Percentiles rank a stretch among this genome's conserved stretches.
These are phyloP conservation scores for Leucophenga varia DNA, from an alignment of 1,140 invertebrate species.

Conservation along the genomic window DNA sequence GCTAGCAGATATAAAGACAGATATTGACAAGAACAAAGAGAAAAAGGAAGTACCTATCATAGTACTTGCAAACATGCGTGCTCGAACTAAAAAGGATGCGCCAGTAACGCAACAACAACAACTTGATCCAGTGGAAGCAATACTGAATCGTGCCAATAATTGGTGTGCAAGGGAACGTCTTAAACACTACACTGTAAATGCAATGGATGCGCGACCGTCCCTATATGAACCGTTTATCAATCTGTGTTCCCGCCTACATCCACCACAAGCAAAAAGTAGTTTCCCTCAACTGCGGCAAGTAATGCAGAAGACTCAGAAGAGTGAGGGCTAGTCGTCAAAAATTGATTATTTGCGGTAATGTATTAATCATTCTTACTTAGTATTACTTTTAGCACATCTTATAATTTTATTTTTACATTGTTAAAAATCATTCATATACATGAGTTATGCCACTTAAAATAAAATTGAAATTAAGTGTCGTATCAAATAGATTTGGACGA, in stretches of 20 bases:
- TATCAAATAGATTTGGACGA: no score
- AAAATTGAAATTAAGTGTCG: no score
- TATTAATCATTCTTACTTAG: no score
- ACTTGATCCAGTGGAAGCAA: slow-evolving; percentile 40
- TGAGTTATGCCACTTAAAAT: no score
- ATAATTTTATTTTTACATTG: no score
- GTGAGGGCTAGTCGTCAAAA: slow-evolving; percentile 37
- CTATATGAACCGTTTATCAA: slow-evolving; percentile 86
- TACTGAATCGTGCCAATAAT: slow-evolving; percentile 62
- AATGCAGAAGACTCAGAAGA: slow-evolving; percentile 53
- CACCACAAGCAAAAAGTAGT: slow-evolving; percentile 80
- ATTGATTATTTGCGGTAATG: no score
- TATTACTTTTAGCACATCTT: no score
- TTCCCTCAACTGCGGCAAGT: slow-evolving; percentile 71
- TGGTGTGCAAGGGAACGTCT: slow-evolving; percentile 86
- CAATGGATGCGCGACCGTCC: slow-evolving; percentile 74
- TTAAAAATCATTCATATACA: no score
- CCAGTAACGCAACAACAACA: slow-evolving; percentile 20
- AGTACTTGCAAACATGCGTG: slow-evolving; percentile 48
- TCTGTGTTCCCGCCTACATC: slow-evolving; percentile 82
- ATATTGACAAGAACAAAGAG: slow-evolving; percentile 92
- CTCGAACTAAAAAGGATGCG: slow-evolving; percentile 30
- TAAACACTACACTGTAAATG: slow-evolving; percentile 78
- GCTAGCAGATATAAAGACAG: slow-evolving; percentile 84
- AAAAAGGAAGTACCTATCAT: slow-evolving; percentile 82